Conservation (phyloP, 2,113 vertebrate species). For the Ginglymostoma cirratum region DNA sequence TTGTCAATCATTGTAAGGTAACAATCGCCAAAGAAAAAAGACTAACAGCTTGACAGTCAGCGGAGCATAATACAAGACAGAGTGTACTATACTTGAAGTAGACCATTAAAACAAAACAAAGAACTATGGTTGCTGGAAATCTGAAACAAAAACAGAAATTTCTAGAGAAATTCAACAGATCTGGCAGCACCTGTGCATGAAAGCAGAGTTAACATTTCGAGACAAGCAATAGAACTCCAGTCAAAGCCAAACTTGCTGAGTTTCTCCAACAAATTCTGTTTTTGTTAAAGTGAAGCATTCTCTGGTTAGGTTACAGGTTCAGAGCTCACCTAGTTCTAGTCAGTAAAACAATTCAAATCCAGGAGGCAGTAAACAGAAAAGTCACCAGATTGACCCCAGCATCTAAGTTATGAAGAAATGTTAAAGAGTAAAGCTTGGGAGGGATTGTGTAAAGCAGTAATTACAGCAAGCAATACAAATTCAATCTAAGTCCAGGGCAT, state of each 20-base stretch:
- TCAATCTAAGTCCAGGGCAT: neutral
- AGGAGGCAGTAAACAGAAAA: neutral
- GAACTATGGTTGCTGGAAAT: too few relatives aligned
- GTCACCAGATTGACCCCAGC: neutral
- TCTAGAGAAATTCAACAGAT: too few relatives aligned
- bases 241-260: too few relatives aligned
- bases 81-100: neutral
- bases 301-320: neutral
- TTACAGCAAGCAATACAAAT: neutral
- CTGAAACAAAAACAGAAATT: too few relatives aligned
- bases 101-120: neutral
- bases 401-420: neutral
- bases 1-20: neutral
- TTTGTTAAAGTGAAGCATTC: neutral
- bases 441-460: neutral
- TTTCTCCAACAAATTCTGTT: too few relatives aligned
- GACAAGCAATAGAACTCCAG: too few relatives aligned
- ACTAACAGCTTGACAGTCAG: neutral
- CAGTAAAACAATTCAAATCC: neutral
- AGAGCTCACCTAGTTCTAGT: neutral
- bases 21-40: neutral
- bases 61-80: neutral
- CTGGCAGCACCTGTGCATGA: too few relatives aligned
- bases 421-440: neutral
- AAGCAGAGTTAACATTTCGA: too few relatives aligned